Base-by-base conservation (phyloP, 2,797 vertebrate species). In the Coreius guichenoti region DNA sequence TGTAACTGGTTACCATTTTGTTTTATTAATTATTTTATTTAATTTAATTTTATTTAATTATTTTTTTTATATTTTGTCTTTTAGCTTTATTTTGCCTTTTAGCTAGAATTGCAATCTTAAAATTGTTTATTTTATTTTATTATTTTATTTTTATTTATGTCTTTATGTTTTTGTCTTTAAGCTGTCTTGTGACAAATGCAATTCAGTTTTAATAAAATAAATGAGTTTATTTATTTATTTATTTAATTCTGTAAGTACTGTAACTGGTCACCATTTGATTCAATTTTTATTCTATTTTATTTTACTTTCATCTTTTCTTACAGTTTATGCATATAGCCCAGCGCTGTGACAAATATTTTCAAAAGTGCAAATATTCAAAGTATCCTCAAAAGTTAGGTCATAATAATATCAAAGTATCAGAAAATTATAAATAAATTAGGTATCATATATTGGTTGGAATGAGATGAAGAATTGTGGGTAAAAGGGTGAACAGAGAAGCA, bases 381-480 rank as follows among this genome's bases (percentile, higher is more conserved):
- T 56, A 8, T 4, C 33, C 23, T 77, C 14, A 26, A 26, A 61
- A 76, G 43, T 56, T 1, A 23, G 31, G 74, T 36, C 51, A 56
- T 4, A 4, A 36, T 33, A 75, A 75, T 76, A 36, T n/a, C n/a
- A n/a, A 73, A 47, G 45, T n/a, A 76, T 17, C 6, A 8, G 6
- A 12, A 31, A 65, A 65, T 17, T 1, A 65, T 8, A 65, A 31
- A 89, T 88, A 87, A 90, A 91, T 90, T 83, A 87, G 86, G 90
- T 89, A 89, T 88, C 45, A 33, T 86, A 83, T 90, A 85, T 88
- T 89, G 83, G 76, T 81, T 67, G 43, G 84, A 90, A 87, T 82
- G 75, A 89, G 54, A 89, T 89, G 86, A 92, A 68, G 87, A 90
- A 91, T 88, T 74, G 88, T 88, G 85, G 86, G 91, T 91, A 87